These are phyloP conservation scores for Hirtodrosophila histrioides DNA, from an alignment of 2,888 invertebrate genomes.

Conservation along the genomic window DNA sequence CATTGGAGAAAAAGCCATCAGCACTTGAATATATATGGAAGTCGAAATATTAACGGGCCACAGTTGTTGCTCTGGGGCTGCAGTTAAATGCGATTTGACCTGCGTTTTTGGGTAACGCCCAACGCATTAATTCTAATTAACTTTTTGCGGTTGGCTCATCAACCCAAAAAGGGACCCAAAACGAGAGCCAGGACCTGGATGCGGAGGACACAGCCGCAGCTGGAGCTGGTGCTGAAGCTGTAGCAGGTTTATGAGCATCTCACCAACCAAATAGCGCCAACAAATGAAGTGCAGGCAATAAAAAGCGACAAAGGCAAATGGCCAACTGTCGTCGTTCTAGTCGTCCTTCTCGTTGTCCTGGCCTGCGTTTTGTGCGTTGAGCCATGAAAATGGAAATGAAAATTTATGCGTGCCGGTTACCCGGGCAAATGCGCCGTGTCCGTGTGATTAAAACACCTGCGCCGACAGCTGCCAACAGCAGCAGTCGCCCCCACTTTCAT, in stretches of 20 bases:
- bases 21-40: conserved; percentile 40
- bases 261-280: conserved; percentile 61
- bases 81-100: conserved; percentile 75
- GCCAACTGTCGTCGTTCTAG: conserved; percentile 44
- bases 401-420: conserved; percentile 68
- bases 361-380: conserved; percentile 61
- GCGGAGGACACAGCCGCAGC: conserved; percentile 10
- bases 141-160: conserved; percentile 75
- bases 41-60: conserved; percentile 54
- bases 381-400: conserved; percentile 80
- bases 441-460: conserved; percentile 69
- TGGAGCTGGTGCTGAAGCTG: conserved; percentile 13
- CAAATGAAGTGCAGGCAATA: conserved; percentile 80
- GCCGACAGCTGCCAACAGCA: conserved; percentile 58
- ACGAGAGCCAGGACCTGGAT: background rate
- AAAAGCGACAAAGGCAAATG: conserved; percentile 80
- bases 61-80: conserved; percentile 44
- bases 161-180: conserved; percentile 40
- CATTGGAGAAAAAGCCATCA: conserved; percentile 30
- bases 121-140: conserved; percentile 80
- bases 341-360: conserved; percentile 15
- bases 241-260: conserved; percentile 62
- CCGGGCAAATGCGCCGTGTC: conserved; percentile 55
- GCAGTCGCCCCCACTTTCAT: conserved; percentile 5
- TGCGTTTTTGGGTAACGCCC: conserved; percentile 32